Percentiles rank a stretch among this genome's conserved stretches.
phyloP scores from a whole-genome alignment of 2,113 vertebrate species.

The Tragulus kanchil region DNA sequence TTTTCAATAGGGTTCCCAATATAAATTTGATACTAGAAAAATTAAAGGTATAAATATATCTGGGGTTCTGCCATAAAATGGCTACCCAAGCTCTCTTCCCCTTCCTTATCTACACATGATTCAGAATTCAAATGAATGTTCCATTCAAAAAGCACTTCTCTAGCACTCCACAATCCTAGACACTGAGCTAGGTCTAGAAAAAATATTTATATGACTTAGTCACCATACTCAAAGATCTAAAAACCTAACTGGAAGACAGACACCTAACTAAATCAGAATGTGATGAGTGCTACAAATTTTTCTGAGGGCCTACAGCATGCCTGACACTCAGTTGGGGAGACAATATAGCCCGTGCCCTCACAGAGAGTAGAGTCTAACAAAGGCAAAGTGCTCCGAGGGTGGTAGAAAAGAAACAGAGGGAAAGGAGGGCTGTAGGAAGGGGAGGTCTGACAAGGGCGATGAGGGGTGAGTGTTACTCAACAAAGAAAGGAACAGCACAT shows the following conservation, averaged over 20 bases:
- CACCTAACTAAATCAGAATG: not conserved
- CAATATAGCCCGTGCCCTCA: not conserved
- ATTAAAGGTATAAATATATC: constrained; percentile 6
- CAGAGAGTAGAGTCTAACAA: not conserved
- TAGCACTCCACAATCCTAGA: not conserved
- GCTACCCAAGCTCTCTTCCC: not conserved
- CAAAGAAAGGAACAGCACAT: not conserved
- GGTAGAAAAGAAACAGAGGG: not conserved
- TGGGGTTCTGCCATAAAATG: not conserved
- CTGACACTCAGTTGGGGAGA: not conserved
- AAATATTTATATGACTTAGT: not conserved
- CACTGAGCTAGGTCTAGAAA: not conserved
- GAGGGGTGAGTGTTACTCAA: not conserved
- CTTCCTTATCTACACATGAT: not conserved
- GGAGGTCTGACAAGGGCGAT: not conserved
- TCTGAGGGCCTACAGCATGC: not conserved
- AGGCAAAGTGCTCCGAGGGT: not conserved
- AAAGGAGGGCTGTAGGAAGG: not conserved
- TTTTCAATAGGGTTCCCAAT: not conserved
- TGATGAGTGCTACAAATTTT: not conserved
- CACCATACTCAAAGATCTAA: not conserved
- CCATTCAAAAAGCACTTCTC: not conserved
- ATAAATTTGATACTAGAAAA: constrained; percentile 42
- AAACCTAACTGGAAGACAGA: not conserved
- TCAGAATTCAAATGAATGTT: constrained; percentile 1